Base-by-base conservation (phyloP, 2,113 vertebrate genomes). In the Ia io region DNA sequence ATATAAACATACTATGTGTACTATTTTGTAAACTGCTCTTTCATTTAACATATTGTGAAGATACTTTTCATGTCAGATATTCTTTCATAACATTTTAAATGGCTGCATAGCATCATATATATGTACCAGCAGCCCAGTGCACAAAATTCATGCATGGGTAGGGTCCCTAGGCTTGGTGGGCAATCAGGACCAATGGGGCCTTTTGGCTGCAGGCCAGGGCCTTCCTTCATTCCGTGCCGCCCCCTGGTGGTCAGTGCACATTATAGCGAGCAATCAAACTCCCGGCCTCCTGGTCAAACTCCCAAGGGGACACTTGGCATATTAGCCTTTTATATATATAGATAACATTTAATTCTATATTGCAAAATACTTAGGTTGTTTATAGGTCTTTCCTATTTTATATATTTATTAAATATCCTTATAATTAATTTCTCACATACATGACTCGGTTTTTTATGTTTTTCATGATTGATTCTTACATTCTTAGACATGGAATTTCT, bases 401-500 rank as follows among this genome's bases (percentile, higher is more conserved):
- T 30, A 42, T 28, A 67, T 70, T 76, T 65, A 25, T 73, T 79
- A 56, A 93, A 49, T 37, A 85, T 56, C 23, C 12, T 85, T 82
- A 69, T 28, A 85, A 17, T 49, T 90, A n/a, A n/a, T 89, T 91
- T 61, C 49, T 40, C 9, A 70, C 23, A 49, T 74, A 85, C 65
- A 71, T 2, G 6, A 61, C 22, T 77, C 28, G 9, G 18, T n/a
- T 67, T n/a, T n/a, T 74, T 37, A 37, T 37, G 4, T 76, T 11
- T 49, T 49, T 92, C 63, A 80, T 1, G 5, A 37, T n/a, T 74
- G 25, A 80, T 84, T 49, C 42, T 90, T 74, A 85, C 65, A 90
- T 93, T 90, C 37, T 67, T 80, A 74, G 12, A 59, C 30, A 25
- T 74, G n/a, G n/a, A 86, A 90, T 86, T 93, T 90, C 59, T 95